These are phyloP conservation scores for Eulemur coronatus DNA, from an alignment of 2,797 vertebrate species.

Conservation along the genomic window DNA sequence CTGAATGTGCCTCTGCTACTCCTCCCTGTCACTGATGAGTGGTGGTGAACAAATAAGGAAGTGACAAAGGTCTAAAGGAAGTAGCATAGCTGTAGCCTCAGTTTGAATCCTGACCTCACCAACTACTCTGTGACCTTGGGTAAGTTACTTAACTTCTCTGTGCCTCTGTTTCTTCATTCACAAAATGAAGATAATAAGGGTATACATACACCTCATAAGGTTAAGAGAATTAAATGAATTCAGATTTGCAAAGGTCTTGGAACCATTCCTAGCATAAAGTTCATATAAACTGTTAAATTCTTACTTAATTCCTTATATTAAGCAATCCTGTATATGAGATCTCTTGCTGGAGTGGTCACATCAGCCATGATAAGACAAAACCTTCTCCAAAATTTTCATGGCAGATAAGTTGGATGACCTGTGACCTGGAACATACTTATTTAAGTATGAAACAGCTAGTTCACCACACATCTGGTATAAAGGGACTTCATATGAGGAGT, in stretches of 20 bases:
- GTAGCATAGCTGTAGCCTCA: not conserved
- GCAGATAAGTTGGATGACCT: not conserved
- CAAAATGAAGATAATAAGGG: conserved; percentile 13
- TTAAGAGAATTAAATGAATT: not conserved
- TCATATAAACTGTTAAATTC: not conserved
- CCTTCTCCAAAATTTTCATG: not conserved
- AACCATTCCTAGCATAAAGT: not conserved
- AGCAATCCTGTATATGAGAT: not conserved
- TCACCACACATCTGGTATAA: not conserved
- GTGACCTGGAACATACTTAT: not conserved
- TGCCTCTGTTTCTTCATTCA: not conserved
- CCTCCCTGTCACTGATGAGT: not conserved
- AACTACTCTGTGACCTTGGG: not conserved
- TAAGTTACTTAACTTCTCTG: conserved; percentile 31
- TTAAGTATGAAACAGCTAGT: not conserved
- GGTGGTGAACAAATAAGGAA: conserved; percentile 22
- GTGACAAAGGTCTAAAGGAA: not conserved
- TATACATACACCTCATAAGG: not conserved
- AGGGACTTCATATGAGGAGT: not conserved
- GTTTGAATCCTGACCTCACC: conserved; percentile 15
- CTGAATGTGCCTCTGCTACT: not conserved
- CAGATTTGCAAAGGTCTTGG: not conserved
- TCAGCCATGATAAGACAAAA: not conserved
- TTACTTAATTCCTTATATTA: not conserved
- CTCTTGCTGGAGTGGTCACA: not conserved